A percentile compares a stretch with the other conserved stretches of the same genome.
Conservation (phyloP, 1,140 invertebrate species). For the Drosophila orena region DNA sequence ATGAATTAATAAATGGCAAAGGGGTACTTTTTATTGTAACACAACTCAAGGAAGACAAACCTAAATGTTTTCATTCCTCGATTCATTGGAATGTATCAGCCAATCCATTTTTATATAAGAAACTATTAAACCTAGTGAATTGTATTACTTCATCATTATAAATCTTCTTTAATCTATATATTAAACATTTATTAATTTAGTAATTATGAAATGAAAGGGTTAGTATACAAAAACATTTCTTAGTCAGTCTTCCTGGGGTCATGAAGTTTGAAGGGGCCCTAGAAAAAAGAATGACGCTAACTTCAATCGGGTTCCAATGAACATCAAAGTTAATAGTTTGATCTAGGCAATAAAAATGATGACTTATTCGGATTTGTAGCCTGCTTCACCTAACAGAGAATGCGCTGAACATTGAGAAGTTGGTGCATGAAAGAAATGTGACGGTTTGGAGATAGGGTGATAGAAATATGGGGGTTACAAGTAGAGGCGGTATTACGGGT, state of each 20-base stretch:
- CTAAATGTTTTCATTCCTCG: no score
- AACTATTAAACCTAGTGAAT: no score
- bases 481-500: conserved; percentile 4
- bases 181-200: no score
- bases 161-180: no score
- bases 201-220: not conserved
- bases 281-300: not conserved
- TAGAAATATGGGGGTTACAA: conserved; percentile 20
- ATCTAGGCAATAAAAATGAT: not conserved
- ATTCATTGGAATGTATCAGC: no score
- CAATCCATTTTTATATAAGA: no score
- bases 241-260: not conserved
- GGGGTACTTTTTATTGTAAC: not conserved
- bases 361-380: conserved; percentile 15
- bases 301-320: conserved; percentile 11
- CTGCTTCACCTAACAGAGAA: conserved; percentile 58
- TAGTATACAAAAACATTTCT: not conserved
- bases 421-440: conserved; percentile 38
- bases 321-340: conserved; percentile 18
- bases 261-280: not conserved
- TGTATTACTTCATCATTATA: no score
- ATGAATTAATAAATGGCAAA: not conserved
- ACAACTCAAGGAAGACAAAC: not conserved
- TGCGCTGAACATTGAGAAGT: conserved; percentile 64
- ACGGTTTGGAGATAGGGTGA: conserved; percentile 21